Evolutionary conservation across 2,797 vertebrate species (phyloP).

Genomic region (Rhabdomys pumilio): DNA sequence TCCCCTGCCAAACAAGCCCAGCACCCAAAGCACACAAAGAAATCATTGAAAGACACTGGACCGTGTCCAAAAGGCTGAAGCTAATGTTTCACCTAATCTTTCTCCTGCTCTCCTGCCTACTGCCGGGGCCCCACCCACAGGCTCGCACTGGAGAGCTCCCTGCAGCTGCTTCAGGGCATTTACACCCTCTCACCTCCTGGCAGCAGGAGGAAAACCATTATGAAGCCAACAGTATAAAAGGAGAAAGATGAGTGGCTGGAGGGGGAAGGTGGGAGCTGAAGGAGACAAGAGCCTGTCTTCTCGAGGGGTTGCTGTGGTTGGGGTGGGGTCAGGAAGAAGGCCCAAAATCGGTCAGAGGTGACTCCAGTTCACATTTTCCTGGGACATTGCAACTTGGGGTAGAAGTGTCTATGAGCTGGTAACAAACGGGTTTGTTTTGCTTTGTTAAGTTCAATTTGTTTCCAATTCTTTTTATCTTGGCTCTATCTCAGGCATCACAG

Average conservation of each 20-base stretch:
- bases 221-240: slow-evolving; percentile 63
- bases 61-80: slow-evolving; percentile 85
- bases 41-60: slow-evolving; percentile 90
- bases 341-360: neutral
- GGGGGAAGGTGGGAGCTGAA: neutral
- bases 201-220: slow-evolving; percentile 74
- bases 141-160: slow-evolving; percentile 69
- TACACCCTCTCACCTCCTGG: slow-evolving; percentile 77
- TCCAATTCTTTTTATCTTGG: slow-evolving; percentile 74
- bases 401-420: slow-evolving; percentile 46
- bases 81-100: slow-evolving; percentile 90
- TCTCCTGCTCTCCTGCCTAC: slow-evolving; percentile 71
- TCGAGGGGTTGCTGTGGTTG: slow-evolving; percentile 24
- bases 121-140: slow-evolving; percentile 67
- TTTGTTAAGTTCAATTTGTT: neutral
- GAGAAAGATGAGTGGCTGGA: neutral
- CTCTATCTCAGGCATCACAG: slow-evolving; percentile 49
- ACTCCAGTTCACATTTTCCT: neutral
- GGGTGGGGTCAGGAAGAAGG: neutral
- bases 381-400: neutral
- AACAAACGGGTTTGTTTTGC: slow-evolving; percentile 61
- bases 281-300: neutral
- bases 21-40: slow-evolving; percentile 88
- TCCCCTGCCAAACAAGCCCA: slow-evolving; percentile 86
- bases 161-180: slow-evolving; percentile 83